A percentile compares a stretch with the other conserved stretches of the same genome.
Conservation (phyloP, 2,888 invertebrate species). For the Lithophane semibrunnea region DNA sequence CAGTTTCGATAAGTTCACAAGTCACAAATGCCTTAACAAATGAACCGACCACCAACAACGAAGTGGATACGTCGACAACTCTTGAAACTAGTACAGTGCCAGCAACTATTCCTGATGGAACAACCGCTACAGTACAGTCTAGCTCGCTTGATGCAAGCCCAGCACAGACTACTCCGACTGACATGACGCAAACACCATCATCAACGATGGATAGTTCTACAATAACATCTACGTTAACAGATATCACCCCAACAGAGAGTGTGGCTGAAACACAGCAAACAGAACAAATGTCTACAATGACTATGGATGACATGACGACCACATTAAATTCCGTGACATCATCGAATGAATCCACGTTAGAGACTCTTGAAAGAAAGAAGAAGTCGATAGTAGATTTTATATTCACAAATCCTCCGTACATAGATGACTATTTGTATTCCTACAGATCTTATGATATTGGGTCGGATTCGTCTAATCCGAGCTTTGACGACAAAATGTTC, state of each 20-base stretch:
- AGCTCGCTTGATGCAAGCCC: constrained; percentile 42
- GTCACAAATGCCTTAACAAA: constrained; percentile 69
- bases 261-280: constrained; percentile 53
- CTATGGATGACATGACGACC: constrained; percentile 58
- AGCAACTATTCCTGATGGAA: constrained; percentile 50
- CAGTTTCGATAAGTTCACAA: constrained; percentile 64
- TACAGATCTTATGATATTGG: constrained; percentile 84
- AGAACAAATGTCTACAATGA: constrained; percentile 52
- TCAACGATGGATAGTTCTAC: constrained; percentile 51
- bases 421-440: constrained; percentile 79
- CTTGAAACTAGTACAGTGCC: constrained; percentile 53
- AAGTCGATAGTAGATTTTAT: constrained; percentile 86
- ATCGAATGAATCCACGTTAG: constrained; percentile 73
- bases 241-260: constrained; percentile 47
- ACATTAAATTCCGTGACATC: constrained; percentile 63
- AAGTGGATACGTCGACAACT: constrained; percentile 69
- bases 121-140: constrained; percentile 34
- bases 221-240: constrained; percentile 34
- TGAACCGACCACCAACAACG: constrained; percentile 74
- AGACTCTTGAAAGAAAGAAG: constrained; percentile 83
- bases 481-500: constrained; percentile 80
- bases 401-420: constrained; percentile 82
- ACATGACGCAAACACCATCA: constrained; percentile 40
- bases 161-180: constrained; percentile 20
- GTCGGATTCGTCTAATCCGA: constrained; percentile 71